Conservation (phyloP, 2,113 vertebrate species). For the Acanthochromis polyacanthus region DNA sequence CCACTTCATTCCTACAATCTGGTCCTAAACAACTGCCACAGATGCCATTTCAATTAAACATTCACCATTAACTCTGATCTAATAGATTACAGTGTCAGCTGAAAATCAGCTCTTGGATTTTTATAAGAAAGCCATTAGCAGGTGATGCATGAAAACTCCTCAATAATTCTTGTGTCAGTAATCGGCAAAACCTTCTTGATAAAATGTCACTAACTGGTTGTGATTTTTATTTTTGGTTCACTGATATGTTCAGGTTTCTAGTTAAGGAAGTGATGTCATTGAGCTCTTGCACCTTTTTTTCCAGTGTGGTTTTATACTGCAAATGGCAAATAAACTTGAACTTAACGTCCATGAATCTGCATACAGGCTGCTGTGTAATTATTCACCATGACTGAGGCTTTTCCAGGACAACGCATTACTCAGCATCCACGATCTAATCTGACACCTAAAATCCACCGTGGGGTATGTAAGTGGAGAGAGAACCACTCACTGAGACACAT, state of each 20-base stretch:
- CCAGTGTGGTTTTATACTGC: no score
- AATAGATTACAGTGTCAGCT: slow-evolving; percentile 13
- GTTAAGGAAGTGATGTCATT: neutral
- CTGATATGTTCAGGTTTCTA: no score
- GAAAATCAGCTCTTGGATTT: neutral
- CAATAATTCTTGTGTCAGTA: no score
- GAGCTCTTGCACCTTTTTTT: no score
- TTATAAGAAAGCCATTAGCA: no score
- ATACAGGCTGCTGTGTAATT: neutral
- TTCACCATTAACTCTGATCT: slow-evolving; percentile 37
- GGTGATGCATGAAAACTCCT: no score
- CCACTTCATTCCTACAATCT: slow-evolving; percentile 33
- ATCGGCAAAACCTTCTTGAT: no score
- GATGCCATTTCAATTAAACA: slow-evolving; percentile 59
- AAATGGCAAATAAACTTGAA: no score
- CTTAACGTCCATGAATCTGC: slow-evolving; percentile 1
- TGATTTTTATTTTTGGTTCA: no score
- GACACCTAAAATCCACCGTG: neutral
- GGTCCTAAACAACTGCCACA: slow-evolving; percentile 43
- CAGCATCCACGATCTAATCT: slow-evolving; percentile 15
- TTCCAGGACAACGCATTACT: neutral
- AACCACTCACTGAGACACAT: slow-evolving; percentile 15
- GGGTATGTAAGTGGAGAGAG: neutral
- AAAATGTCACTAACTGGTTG: neutral
- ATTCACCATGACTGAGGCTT: neutral